phyloP scores from a whole-genome alignment of 1,140 invertebrate genomes.

The Conus ventricosus region DNA sequence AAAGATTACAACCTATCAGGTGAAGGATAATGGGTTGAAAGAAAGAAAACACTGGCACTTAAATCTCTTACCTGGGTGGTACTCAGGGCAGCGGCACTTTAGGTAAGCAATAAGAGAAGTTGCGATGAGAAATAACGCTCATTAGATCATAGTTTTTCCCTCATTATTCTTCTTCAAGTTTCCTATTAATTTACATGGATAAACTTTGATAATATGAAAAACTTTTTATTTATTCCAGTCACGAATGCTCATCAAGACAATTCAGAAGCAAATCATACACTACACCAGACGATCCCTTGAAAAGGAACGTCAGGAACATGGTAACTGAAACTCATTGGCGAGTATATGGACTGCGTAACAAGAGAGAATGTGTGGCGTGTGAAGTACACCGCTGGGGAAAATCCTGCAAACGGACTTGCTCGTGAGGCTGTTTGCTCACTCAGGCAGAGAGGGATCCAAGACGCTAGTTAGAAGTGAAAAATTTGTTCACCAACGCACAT shows the following conservation, averaged over 20 bases:
- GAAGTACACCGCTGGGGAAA: slow-evolving; percentile 93
- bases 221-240: background rate
- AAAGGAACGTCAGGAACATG: slow-evolving; percentile 98
- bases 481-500: too few species aligned
- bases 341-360: slow-evolving; percentile 99
- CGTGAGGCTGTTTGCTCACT: slow-evolving; percentile 97
- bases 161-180: too few species aligned
- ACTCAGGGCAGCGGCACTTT: too few species aligned
- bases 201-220: too few species aligned
- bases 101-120: too few species aligned
- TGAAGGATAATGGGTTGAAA: too few species aligned
- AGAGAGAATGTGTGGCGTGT: slow-evolving; percentile 99
- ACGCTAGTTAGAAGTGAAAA: slow-evolving; percentile 97
- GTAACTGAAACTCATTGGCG: slow-evolving; percentile 98
- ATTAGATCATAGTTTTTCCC: too few species aligned
- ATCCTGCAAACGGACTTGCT: slow-evolving; percentile 99
- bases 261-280: slow-evolving; percentile 98
- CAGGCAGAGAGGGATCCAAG: slow-evolving; percentile 98
- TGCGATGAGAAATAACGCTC: too few species aligned
- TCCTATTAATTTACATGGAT: too few species aligned
- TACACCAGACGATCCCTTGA: slow-evolving; percentile 99
- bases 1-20: too few species aligned
- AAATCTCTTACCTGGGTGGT: too few species aligned
- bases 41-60: too few species aligned
- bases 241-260: slow-evolving; percentile 87